Percentiles rank a stretch among this genome's conserved stretches.
Evolutionary conservation across 2,113 vertebrate species (phyloP).

Genomic region (Dicrurus megarhynchus): DNA sequence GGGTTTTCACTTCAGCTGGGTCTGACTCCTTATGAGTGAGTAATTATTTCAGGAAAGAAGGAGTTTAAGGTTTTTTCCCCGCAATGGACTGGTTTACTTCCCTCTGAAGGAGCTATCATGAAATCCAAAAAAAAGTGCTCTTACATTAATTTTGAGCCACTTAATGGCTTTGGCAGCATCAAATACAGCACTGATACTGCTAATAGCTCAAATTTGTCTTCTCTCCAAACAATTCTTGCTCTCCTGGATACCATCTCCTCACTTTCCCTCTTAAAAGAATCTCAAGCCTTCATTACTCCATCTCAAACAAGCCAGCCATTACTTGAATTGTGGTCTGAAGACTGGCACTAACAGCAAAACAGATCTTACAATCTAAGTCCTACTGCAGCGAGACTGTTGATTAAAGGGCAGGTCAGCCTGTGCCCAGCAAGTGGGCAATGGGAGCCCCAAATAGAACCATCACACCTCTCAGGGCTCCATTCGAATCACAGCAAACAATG

Average conservation of each 20-base stretch:
- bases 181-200: neutral
- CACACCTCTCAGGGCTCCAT: neutral
- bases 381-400: neutral
- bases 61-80: neutral
- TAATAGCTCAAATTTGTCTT: neutral
- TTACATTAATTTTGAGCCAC: neutral
- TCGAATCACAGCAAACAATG: neutral
- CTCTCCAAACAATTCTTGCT: neutral
- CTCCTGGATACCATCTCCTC: neutral
- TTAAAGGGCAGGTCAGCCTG: neutral
- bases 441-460: neutral
- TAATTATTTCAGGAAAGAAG: neutral
- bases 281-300: neutral
- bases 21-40: neutral
- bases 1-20: neutral
- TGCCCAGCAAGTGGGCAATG: neutral
- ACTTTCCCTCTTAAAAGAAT: neutral
- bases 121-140: neutral
- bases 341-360: neutral
- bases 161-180: neutral
- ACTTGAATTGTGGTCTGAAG: neutral
- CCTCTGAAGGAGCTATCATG: neutral
- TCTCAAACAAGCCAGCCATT: neutral
- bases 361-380: neutral
- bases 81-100: neutral